Evolutionary conservation across 2,797 vertebrate genomes (phyloP).

Genomic region (Otolemur crassicaudatus): DNA sequence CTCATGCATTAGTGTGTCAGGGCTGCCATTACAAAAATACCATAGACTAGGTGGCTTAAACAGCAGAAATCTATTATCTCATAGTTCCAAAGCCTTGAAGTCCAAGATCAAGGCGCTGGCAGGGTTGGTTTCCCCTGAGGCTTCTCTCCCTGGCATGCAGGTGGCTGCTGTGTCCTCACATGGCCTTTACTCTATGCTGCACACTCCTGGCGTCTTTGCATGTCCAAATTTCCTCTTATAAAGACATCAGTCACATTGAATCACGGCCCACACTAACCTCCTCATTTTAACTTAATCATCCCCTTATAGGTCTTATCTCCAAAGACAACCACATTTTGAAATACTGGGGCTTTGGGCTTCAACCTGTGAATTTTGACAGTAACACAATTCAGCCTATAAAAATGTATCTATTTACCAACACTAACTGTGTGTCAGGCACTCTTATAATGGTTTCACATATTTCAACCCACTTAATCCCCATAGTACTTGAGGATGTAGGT

Average conservation of each 20-base stretch:
- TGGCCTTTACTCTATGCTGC: background rate
- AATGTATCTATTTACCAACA: background rate
- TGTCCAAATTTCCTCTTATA: background rate
- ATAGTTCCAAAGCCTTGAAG: background rate
- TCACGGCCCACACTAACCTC: background rate
- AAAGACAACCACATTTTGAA: background rate
- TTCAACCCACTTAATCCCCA: background rate
- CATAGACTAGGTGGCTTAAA: background rate
- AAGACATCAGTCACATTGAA: background rate
- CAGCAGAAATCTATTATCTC: background rate
- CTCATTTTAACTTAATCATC: background rate
- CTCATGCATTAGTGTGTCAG: background rate
- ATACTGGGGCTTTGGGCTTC: background rate
- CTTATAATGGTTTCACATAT: background rate
- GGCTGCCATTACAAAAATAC: background rate
- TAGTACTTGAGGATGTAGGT: background rate
- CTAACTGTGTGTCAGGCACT: background rate
- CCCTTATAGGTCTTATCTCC: background rate
- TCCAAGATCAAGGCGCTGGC: background rate
- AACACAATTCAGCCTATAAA: background rate
- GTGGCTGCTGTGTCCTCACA: background rate
- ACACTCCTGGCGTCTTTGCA: background rate
- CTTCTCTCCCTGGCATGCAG: background rate
- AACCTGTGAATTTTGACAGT: background rate
- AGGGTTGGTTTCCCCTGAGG: background rate